A percentile compares a stretch with the other conserved stretches of the same genome.
Evolutionary conservation across 2,888 invertebrate species (phyloP).

Genomic region (Temnothorax rugatulus): DNA sequence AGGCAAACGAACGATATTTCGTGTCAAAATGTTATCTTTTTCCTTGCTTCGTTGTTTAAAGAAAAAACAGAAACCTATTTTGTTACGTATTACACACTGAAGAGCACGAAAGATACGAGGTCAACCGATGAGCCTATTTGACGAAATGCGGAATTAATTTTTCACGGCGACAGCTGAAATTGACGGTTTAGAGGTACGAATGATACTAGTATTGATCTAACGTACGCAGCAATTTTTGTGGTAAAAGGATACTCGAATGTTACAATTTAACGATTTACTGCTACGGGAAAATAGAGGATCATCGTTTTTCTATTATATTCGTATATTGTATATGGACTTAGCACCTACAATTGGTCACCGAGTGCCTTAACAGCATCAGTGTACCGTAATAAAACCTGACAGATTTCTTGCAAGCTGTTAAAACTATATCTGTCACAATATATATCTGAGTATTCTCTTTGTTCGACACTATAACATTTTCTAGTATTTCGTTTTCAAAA

Average conservation of each 20-base stretch:
- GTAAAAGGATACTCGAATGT: neutral
- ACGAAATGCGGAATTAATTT: neutral
- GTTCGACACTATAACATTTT: neutral
- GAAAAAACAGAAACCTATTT: neutral
- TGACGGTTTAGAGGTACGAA: neutral
- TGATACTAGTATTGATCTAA: neutral
- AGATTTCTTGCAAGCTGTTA: neutral
- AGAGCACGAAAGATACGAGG: neutral
- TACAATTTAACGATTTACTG: neutral
- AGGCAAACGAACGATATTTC: neutral
- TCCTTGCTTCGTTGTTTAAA: neutral
- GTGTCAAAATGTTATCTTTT: neutral
- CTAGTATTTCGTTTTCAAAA: conserved; percentile 35
- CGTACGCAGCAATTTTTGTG: neutral
- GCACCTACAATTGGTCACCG: neutral
- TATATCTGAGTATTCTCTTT: conserved; percentile 6
- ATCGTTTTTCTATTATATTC: neutral
- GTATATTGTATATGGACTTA: neutral
- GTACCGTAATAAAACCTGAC: conserved; percentile 8
- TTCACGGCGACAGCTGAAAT: neutral
- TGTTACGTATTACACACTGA: neutral
- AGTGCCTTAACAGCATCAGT: conserved; percentile 8
- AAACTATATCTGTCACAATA: conserved; percentile 31
- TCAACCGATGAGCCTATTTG: neutral
- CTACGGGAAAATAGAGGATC: neutral